These are phyloP conservation scores for Drosophila ogumai DNA, from an alignment of 1,140 invertebrate species.

Conservation along the genomic window DNA sequence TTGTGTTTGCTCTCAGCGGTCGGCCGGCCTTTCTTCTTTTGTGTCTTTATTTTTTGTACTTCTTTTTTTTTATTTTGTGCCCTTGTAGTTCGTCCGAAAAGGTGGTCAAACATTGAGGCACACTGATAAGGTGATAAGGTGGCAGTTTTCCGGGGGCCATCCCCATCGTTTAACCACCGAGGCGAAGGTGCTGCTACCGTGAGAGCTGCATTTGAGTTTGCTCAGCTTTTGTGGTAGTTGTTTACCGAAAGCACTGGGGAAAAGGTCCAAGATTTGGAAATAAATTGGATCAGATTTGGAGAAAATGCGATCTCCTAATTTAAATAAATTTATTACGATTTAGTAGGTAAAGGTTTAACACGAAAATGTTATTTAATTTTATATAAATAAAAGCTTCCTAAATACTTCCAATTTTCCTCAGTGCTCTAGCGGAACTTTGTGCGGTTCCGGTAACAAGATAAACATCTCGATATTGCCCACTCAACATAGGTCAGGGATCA, in stretches of 20 bases:
- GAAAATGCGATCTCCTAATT: neutral
- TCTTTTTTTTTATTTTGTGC: constrained; percentile 14
- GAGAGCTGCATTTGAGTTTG: constrained; percentile 66
- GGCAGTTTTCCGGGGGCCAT: constrained; percentile 10
- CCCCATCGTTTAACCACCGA: constrained; percentile 11
- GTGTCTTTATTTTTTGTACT: constrained; percentile 8
- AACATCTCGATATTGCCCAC: constrained; percentile 36
- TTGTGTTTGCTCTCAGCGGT: constrained; percentile 50
- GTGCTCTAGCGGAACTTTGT: constrained; percentile 7
- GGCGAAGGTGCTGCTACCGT: constrained; percentile 50
- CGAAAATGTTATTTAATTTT: neutral
- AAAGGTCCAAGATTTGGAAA: constrained; percentile 1
- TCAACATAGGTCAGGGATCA: constrained; percentile 43
- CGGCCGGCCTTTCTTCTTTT: constrained; percentile 46
- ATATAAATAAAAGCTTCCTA: no score
- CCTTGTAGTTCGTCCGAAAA: constrained; percentile 51
- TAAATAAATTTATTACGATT: neutral
- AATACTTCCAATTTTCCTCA: constrained; percentile 2
- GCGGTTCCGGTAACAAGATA: constrained; percentile 42
- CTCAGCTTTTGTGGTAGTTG: constrained; percentile 58
- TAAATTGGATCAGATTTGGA: neutral
- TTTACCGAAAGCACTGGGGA: constrained; percentile 16
- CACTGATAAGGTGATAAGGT: constrained; percentile 62
- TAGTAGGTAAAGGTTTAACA: neutral
- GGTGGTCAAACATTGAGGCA: constrained; percentile 59